A percentile compares a stretch with the other conserved stretches of the same genome.
phyloP scores from a whole-genome alignment of 2,888 invertebrate genomes.

The Pilophorus perplexus region DNA sequence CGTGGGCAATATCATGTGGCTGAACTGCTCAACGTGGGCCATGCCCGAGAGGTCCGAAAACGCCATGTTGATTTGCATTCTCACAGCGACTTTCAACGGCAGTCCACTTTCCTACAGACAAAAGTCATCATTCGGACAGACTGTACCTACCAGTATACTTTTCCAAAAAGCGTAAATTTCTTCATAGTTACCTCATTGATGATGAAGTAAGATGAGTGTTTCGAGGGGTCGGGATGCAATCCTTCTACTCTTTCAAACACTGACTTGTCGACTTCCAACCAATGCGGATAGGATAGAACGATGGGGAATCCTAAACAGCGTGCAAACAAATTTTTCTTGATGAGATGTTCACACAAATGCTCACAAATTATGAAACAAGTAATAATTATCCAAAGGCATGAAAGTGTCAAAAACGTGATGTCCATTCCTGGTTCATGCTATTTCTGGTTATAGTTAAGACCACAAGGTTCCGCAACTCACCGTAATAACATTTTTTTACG shows the following conservation, averaged over 20 bases:
- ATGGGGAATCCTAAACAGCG: conserved; percentile 85
- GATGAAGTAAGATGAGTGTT: conserved; percentile 69
- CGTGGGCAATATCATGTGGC: conserved; percentile 72
- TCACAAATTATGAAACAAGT: neutral
- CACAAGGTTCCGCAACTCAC: too few species aligned
- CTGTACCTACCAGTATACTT: neutral
- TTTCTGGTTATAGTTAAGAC: too few species aligned
- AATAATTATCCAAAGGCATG: neutral
- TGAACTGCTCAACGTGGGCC: conserved; percentile 65
- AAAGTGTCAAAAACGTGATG: neutral
- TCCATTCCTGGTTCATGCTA: too few species aligned
- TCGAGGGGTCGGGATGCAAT: conserved; percentile 60
- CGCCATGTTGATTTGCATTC: conserved; percentile 85
- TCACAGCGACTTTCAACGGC: conserved; percentile 72
- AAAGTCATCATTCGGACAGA: conserved; percentile 17
- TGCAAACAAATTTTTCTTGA: too few species aligned
- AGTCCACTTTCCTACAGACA: conserved; percentile 65
- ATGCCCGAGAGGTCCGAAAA: conserved; percentile 67
- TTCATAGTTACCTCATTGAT: conserved; percentile 82
- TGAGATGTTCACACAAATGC: too few species aligned
- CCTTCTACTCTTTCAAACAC: conserved; percentile 68
- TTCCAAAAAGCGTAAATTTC: neutral
- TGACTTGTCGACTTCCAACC: conserved; percentile 68
- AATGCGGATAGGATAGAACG: conserved; percentile 84
- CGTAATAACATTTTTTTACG: conserved; percentile 83